These are phyloP conservation scores for Fringilla coelebs DNA, from an alignment of 2,797 vertebrate species.

Conservation along the genomic window DNA sequence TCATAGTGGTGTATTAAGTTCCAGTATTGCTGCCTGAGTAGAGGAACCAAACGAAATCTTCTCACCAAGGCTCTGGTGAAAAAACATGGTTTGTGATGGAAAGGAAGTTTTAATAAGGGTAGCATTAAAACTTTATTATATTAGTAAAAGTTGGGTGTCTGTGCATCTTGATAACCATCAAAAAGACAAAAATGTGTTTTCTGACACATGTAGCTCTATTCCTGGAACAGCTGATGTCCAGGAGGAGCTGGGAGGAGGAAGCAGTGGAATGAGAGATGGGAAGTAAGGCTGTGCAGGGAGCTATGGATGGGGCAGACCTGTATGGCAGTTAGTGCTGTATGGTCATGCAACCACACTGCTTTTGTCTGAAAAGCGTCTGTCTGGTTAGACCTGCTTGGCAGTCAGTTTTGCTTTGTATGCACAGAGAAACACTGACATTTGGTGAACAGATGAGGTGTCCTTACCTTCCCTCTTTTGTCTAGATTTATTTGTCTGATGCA, in stretches of 20 bases:
- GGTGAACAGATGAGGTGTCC: neutral
- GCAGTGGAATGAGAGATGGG: neutral
- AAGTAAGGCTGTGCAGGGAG: neutral
- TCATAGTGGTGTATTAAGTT: neutral
- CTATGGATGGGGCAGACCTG: neutral
- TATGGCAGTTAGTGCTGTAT: neutral
- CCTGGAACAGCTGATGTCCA: neutral
- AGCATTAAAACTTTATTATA: neutral
- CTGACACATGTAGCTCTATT: neutral
- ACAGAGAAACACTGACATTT: neutral
- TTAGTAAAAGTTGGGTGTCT: neutral
- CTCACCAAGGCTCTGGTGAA: neutral
- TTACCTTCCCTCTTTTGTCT: neutral
- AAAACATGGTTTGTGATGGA: neutral
- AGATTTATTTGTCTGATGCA: neutral
- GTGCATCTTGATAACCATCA: neutral
- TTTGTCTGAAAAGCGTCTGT: neutral
- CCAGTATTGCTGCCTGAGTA: neutral
- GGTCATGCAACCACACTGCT: neutral
- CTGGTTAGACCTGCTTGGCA: neutral
- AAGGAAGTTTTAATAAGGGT: neutral
- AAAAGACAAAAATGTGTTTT: neutral
- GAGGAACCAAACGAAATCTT: neutral
- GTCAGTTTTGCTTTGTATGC: neutral
- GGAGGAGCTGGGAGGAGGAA: neutral